Percentiles rank a stretch among this genome's conserved stretches.
Conservation (phyloP, 2,113 vertebrate species). For the Chroicocephalus ridibundus region DNA sequence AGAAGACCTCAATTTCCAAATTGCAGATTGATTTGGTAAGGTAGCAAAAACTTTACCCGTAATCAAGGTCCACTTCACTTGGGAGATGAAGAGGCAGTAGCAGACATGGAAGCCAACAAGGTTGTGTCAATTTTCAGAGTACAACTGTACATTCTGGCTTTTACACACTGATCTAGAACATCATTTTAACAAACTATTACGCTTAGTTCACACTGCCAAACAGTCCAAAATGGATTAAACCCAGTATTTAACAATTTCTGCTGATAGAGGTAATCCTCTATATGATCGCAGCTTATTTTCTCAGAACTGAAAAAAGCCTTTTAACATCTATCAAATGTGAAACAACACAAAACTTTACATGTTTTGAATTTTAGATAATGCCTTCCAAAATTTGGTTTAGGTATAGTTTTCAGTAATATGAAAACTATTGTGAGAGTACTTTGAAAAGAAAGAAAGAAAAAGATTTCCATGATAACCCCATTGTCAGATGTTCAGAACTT, state of each 20-base stretch:
- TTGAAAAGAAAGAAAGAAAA: conserved; percentile 63
- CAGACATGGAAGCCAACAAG: not conserved
- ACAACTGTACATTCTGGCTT: conserved; percentile 38
- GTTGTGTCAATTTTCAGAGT: conserved; percentile 58
- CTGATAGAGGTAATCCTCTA: not conserved
- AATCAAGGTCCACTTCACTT: not conserved
- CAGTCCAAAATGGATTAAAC: not conserved
- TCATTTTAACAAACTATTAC: not conserved
- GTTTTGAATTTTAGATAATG: conserved; percentile 48
- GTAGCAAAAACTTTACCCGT: not conserved
- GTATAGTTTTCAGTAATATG: conserved; percentile 58
- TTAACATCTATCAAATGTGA: not conserved
- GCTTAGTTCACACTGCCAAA: conserved; percentile 30
- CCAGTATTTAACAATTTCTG: conserved; percentile 1
- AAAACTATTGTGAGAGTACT: conserved; percentile 60
- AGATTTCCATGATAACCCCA: conserved; percentile 68
- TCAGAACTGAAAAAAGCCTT: not conserved
- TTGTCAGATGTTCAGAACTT: conserved; percentile 71
- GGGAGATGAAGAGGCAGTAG: not conserved
- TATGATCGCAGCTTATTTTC: not conserved
- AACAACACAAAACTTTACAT: not conserved
- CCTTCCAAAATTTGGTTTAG: conserved; percentile 57
- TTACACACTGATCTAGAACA: conserved; percentile 14
- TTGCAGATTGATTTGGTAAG: not conserved
- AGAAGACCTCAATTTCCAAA: not conserved